These are phyloP conservation scores for Epizoanthus stellaris DNA, from an alignment of 92 coral and sea anemone genomes.

Conservation along the genomic window DNA sequence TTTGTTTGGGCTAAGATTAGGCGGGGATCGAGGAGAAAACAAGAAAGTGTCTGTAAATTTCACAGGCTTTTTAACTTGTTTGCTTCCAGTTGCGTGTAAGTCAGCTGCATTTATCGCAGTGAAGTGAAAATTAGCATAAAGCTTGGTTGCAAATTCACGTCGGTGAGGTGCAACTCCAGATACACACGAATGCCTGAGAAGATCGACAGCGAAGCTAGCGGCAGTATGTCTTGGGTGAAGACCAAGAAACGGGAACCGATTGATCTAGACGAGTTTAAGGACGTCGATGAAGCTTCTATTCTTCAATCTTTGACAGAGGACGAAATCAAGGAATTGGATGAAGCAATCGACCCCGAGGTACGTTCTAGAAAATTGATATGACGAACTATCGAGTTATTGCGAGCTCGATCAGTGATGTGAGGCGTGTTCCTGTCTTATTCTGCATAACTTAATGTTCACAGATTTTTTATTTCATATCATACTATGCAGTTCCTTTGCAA, in stretches of 20 bases:
- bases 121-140: constrained; percentile 37
- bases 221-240: constrained; percentile 85
- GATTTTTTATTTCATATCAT: neutral
- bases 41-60: neutral
- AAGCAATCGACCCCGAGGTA: constrained; percentile 98
- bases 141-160: constrained; percentile 37
- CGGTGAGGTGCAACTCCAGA: neutral
- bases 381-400: neutral
- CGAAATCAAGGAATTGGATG: constrained; percentile 83
- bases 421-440: constrained; percentile 13
- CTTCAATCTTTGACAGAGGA: constrained; percentile 88
- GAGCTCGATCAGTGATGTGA: neutral
- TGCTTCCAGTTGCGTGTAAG: neutral
- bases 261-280: constrained; percentile 73
- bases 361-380: constrained; percentile 5
- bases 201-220: neutral
- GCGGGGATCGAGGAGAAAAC: neutral
- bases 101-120: constrained; percentile 7
- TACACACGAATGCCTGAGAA: constrained; percentile 39
- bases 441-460: constrained; percentile 15
- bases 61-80: neutral
- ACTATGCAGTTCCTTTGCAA: neutral
- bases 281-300: constrained; percentile 81
- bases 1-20: too few species aligned
- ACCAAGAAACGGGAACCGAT: constrained; percentile 63